phyloP scores from a whole-genome alignment of 2,113 vertebrate species.

The Rhineura floridana region DNA sequence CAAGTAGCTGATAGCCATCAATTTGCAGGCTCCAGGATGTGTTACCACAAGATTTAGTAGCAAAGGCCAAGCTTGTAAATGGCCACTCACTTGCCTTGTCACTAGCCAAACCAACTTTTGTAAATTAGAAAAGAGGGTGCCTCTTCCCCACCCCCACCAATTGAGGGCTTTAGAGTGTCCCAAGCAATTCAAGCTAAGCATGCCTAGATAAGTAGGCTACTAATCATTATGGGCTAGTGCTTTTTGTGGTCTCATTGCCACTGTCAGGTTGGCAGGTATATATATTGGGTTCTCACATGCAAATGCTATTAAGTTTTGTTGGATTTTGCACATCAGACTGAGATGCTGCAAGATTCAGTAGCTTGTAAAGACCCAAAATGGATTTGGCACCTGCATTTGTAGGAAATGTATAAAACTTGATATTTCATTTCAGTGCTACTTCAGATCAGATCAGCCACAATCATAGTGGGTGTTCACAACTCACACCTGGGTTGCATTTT shows the following conservation, averaged over 20 bases:
- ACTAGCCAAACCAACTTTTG: not conserved
- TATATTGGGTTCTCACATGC: not conserved
- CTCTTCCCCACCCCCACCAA: not conserved
- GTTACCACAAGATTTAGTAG: not conserved
- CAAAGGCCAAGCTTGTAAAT: not conserved
- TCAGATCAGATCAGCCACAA: not conserved
- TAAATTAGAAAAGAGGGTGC: not conserved
- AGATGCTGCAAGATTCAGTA: not conserved
- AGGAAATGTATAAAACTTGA: not conserved
- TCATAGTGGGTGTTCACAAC: not conserved
- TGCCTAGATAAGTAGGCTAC: not conserved
- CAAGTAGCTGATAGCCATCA: not conserved
- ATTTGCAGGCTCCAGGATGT: not conserved
- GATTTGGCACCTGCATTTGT: not conserved
- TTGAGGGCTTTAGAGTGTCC: not conserved
- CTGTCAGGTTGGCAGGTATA: not conserved
- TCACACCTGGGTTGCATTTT: not conserved
- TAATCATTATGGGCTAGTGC: no score
- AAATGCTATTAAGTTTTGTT: not conserved
- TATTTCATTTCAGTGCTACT: not conserved
- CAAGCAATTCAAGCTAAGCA: no score
- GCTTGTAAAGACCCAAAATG: not conserved
- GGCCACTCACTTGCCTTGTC: not conserved
- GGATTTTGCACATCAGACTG: not conserved
- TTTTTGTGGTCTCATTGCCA: no score